Percentiles rank a stretch among this genome's conserved stretches.
Evolutionary conservation across 2,888 invertebrate genomes (phyloP).

Genomic region (Athalia rosae): DNA sequence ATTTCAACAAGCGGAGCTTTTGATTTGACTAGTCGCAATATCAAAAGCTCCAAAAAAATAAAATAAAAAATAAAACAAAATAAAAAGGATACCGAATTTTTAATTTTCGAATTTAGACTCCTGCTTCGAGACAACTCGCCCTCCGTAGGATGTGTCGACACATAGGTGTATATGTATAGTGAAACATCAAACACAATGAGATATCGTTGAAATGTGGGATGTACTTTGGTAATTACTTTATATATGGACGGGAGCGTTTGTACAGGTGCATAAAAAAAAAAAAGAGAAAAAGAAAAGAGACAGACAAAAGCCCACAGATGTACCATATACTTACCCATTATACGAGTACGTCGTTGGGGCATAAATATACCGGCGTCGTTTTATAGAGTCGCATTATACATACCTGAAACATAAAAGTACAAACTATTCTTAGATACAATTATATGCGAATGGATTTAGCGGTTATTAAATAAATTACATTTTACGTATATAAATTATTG

Average conservation of each 20-base stretch:
- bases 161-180: no score
- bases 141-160: no score
- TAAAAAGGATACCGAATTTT: not conserved
- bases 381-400: constrained; percentile 12
- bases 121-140: not conserved
- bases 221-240: no score
- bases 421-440: constrained; percentile 36
- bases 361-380: not conserved
- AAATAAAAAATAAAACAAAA: not conserved
- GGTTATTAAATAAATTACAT: constrained; percentile 38
- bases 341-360: not conserved
- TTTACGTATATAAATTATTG: constrained; percentile 1
- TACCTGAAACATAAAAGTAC: constrained; percentile 40
- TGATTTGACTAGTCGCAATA: not conserved
- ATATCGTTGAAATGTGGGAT: no score
- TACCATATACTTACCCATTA: no score
- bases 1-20: not conserved
- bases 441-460: not conserved
- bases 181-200: no score
- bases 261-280: no score
- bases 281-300: no score
- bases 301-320: no score
- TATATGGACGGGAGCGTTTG: no score
- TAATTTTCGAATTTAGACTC: not conserved
- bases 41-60: not conserved